These are phyloP conservation scores for Rhopalosiphum padi DNA, from an alignment of 1,140 invertebrate genomes.

Conservation along the genomic window DNA sequence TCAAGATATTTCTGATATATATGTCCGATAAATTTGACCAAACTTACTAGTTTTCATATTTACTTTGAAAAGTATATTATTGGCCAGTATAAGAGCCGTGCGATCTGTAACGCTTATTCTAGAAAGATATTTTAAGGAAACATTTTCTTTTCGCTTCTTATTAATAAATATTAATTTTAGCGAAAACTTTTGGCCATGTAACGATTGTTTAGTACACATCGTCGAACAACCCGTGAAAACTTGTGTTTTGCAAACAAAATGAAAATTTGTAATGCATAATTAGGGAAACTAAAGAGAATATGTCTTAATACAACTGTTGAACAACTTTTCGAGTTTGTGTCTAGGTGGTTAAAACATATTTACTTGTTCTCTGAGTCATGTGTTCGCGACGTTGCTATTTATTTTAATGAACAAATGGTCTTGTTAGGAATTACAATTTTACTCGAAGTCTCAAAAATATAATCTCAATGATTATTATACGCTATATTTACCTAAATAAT, in stretches of 20 bases:
- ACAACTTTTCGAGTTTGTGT: conserved; percentile 38
- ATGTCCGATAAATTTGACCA: not conserved
- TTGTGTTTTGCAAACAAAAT: conserved; percentile 37
- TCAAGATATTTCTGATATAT: conserved; percentile 25
- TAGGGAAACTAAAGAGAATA: conserved; percentile 46
- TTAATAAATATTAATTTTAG: conserved; percentile 46
- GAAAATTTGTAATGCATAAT: conserved; percentile 35
- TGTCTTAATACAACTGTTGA: conserved; percentile 45
- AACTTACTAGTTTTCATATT: not conserved
- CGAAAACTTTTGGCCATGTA: conserved; percentile 34
- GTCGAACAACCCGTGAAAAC: conserved; percentile 22
- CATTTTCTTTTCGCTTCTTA: not conserved
- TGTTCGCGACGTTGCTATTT: conserved; percentile 35
- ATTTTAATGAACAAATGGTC: conserved; percentile 12
- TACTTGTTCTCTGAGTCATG: not conserved
- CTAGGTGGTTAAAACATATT: conserved; percentile 36
- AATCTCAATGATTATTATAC: not conserved
- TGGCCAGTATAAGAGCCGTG: not conserved
- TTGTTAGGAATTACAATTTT: not conserved
- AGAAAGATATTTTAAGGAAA: conserved; percentile 22
- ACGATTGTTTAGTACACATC: conserved; percentile 34
- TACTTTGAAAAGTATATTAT: not conserved
- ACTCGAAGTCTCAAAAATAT: not conserved
- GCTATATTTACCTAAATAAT: not conserved
- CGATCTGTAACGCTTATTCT: not conserved